These are phyloP conservation scores for Epinephelus malabaricus DNA, from an alignment of 2,797 vertebrate genomes.

Conservation along the genomic window DNA sequence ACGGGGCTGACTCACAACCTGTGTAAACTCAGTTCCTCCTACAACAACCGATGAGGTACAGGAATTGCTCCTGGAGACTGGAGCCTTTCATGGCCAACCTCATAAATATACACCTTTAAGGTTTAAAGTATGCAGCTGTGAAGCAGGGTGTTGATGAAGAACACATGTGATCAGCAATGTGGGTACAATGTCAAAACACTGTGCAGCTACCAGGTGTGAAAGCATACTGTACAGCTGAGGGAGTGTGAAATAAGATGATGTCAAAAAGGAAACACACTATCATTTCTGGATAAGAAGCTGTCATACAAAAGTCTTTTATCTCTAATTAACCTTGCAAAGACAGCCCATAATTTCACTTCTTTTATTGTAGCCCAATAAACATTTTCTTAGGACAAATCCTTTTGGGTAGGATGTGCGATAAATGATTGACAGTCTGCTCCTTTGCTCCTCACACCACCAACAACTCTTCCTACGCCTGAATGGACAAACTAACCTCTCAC, in stretches of 20 bases:
- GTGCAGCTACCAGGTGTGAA: slow-evolving; percentile 10
- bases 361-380: neutral
- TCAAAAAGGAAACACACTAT: neutral
- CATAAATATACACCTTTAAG: slow-evolving; percentile 25
- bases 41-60: neutral
- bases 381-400: neutral
- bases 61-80: neutral
- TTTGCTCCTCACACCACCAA: neutral
- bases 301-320: neutral
- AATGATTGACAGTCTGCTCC: neutral
- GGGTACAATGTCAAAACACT: neutral
- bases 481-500: neutral
- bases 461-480: neutral
- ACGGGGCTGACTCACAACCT: neutral
- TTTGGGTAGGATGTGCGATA: slow-evolving; percentile 2
- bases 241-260: slow-evolving; percentile 1
- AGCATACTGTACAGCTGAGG: neutral
- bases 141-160: slow-evolving; percentile 16
- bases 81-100: slow-evolving; percentile 3
- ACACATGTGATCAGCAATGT: slow-evolving; percentile 4
- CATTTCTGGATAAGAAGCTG: too few relatives aligned
- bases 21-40: neutral
- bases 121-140: slow-evolving; percentile 22
- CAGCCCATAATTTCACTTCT: neutral
- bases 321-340: neutral